Evolutionary conservation across 2,888 invertebrate genomes (phyloP).

Genomic region (Heteropelma amictum): DNA sequence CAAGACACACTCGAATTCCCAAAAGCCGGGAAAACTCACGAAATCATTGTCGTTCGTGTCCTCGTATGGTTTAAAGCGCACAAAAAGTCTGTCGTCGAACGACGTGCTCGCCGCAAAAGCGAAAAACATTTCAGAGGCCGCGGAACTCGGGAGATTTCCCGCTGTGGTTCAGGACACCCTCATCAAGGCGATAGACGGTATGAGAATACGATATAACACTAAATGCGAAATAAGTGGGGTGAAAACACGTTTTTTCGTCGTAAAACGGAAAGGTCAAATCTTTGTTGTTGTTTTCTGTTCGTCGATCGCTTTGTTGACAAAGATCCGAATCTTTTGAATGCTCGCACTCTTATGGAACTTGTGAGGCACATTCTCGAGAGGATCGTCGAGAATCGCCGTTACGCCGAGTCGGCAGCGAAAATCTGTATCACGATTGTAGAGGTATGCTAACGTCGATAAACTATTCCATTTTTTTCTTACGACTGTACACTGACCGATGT

Average conservation of each 20-base stretch:
- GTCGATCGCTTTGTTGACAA: too few species aligned
- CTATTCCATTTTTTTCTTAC: not conserved
- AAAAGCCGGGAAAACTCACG: conserved; percentile 72
- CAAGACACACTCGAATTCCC: conserved; percentile 53
- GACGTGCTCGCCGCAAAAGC: conserved; percentile 84
- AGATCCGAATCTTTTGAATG: conserved; percentile 89
- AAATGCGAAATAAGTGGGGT: not conserved
- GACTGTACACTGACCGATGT: not conserved
- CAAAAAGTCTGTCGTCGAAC: conserved; percentile 89
- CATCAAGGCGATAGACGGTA: conserved; percentile 86
- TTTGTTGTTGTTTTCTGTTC: too few species aligned
- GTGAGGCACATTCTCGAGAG: conserved; percentile 89
- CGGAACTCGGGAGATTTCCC: conserved; percentile 87
- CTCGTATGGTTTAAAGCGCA: conserved; percentile 84
- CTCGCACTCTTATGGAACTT: conserved; percentile 89
- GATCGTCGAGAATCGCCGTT: conserved; percentile 88
- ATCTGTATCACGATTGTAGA: conserved; percentile 92
- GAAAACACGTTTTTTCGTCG: too few species aligned
- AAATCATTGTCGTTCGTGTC: conserved; percentile 75
- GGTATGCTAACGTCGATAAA: conserved; percentile 64
- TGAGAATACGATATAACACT: not conserved
- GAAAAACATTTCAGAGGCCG: conserved; percentile 80
- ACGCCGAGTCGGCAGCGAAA: conserved; percentile 90
- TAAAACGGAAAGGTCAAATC: too few species aligned
- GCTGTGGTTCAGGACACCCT: conserved; percentile 86